Evolutionary conservation across 1,140 invertebrate genomes (phyloP).

Genomic region (Spodoptera frugiperda): DNA sequence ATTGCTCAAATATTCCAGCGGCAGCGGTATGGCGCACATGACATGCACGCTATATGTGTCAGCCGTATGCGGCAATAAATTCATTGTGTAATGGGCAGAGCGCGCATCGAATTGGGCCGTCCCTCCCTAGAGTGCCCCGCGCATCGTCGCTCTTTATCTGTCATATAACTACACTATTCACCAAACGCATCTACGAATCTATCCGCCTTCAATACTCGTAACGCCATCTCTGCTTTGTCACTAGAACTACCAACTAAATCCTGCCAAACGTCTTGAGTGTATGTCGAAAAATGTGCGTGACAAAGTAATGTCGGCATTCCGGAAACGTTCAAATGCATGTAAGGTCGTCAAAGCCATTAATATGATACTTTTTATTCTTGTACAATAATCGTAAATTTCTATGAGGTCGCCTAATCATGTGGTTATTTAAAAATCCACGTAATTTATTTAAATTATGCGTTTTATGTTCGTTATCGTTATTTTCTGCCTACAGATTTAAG

Average conservation of each 20-base stretch:
- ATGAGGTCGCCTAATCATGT: constrained; percentile 38
- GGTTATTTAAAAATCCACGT: constrained; percentile 24
- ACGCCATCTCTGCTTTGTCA: constrained; percentile 58
- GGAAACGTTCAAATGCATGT: constrained; percentile 69
- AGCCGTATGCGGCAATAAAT: constrained; percentile 82
- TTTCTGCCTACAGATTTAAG: constrained; percentile 23
- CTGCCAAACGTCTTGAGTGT: constrained; percentile 43
- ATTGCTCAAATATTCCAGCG: constrained; percentile 71
- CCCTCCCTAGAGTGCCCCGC: constrained; percentile 81
- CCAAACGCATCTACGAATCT: constrained; percentile 64
- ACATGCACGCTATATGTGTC: constrained; percentile 81
- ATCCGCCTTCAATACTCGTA: constrained; percentile 6
- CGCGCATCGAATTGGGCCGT: constrained; percentile 80
- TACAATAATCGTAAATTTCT: constrained; percentile 46
- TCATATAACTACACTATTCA: constrained; percentile 75
- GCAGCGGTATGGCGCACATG: constrained; percentile 62
- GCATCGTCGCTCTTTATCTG: constrained; percentile 59
- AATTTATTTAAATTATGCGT: constrained; percentile 33
- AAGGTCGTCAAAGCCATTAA: constrained; percentile 69
- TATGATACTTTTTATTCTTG: constrained; percentile 54
- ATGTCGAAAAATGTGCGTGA: constrained; percentile 67
- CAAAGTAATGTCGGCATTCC: constrained; percentile 60
- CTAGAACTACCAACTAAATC: constrained; percentile 13
- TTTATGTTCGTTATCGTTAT: neutral
- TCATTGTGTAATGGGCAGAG: constrained; percentile 82